Conservation (phyloP, 2,113 vertebrate genomes). For the Rhagologus leucostigma region DNA sequence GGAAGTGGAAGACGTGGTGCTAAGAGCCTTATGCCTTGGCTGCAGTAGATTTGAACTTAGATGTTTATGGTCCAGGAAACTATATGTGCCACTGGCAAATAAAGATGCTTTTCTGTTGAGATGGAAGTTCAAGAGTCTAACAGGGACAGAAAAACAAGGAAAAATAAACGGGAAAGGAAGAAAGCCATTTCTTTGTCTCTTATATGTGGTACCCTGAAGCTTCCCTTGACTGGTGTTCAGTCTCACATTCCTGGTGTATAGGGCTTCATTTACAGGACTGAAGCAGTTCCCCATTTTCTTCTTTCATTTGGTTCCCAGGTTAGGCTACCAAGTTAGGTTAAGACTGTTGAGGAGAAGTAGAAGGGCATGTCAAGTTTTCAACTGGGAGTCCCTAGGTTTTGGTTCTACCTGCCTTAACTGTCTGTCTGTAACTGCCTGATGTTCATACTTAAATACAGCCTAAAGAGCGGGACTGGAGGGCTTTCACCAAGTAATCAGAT, state of each 20-base stretch:
- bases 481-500: not conserved
- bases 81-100: not conserved
- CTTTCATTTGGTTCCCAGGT: not conserved
- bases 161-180: not conserved
- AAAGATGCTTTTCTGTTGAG: not conserved
- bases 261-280: not conserved
- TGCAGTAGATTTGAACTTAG: not conserved
- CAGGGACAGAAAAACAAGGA: not conserved
- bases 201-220: not conserved
- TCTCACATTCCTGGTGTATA: not conserved
- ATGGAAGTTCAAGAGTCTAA: not conserved
- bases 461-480: not conserved
- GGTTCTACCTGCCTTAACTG: not conserved
- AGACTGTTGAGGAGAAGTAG: not conserved
- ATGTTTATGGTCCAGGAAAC: fast-evolving
- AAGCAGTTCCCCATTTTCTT: not conserved
- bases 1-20: not conserved
- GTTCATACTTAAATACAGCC: not conserved
- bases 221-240: not conserved
- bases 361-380: not conserved
- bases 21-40: not conserved
- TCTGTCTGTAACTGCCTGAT: not conserved
- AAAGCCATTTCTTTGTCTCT: not conserved
- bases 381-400: not conserved
- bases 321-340: not conserved